phyloP scores from a whole-genome alignment of 2,797 vertebrate genomes.

The Galago senegalensis region DNA sequence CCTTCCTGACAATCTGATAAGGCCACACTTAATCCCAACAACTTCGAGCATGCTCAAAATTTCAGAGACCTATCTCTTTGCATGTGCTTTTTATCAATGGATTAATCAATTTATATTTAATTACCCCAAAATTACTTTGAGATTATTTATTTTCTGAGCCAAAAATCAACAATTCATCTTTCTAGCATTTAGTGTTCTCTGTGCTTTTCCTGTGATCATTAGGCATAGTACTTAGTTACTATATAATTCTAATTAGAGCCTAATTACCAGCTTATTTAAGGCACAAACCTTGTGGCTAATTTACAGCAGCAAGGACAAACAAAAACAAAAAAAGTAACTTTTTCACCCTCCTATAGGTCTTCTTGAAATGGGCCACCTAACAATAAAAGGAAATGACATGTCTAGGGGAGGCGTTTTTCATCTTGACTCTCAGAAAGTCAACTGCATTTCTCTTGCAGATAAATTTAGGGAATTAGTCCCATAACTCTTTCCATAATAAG shows the following conservation, averaged over 20 bases:
- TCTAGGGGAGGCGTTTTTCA: not conserved
- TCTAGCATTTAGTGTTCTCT: not conserved
- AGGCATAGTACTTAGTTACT: not conserved
- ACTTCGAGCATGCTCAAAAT: not conserved
- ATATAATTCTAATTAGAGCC: constrained; percentile 65
- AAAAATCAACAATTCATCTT: constrained; percentile 39
- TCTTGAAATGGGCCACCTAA: not conserved
- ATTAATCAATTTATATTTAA: constrained; percentile 58
- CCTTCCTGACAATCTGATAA: not conserved
- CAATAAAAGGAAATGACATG: not conserved
- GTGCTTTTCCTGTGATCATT: constrained; percentile 17
- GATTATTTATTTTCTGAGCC: constrained; percentile 62
- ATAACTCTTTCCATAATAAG: not conserved
- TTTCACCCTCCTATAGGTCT: not conserved
- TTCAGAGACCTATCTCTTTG: constrained; percentile 50
- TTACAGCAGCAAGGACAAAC: not conserved
- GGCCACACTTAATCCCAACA: not conserved
- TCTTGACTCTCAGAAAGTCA: not conserved
- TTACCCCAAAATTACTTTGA: constrained; percentile 66
- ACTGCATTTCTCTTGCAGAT: not conserved
- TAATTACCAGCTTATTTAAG: constrained; percentile 58
- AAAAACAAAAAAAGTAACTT: not conserved
- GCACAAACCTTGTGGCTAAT: constrained; percentile 33
- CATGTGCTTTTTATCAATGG: constrained; percentile 66
- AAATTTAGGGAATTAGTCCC: not conserved